These are phyloP conservation scores for Diplolepis rosae DNA, from an alignment of 2,888 invertebrate species.

Conservation along the genomic window DNA sequence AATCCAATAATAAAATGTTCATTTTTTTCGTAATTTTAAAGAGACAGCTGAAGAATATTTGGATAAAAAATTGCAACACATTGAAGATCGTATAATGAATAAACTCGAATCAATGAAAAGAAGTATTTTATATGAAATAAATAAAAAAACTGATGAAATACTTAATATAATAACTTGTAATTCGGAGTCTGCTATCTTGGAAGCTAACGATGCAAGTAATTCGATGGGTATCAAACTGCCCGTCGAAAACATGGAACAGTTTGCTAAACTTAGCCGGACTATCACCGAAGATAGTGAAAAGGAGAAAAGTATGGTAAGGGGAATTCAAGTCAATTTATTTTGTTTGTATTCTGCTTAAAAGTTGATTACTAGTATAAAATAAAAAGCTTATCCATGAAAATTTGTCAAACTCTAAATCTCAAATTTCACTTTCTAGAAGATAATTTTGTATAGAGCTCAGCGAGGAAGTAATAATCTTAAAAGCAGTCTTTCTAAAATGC, in stretches of 20 bases:
- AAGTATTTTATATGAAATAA: background rate
- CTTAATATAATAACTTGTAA: background rate
- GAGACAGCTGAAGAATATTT: constrained; percentile 1
- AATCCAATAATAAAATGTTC: background rate
- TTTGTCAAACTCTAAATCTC: background rate
- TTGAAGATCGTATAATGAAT: background rate
- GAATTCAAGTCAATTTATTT: background rate
- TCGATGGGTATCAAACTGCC: background rate
- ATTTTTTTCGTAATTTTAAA: background rate
- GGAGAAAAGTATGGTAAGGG: constrained; percentile 8
- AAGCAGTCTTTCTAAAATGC: constrained; percentile 9
- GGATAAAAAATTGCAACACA: background rate
- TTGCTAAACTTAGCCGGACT: background rate
- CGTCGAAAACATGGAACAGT: background rate
- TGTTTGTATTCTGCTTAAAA: background rate
- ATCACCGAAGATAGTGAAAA: background rate
- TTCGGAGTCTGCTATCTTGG: background rate
- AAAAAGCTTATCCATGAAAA: no score
- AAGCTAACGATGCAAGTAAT: background rate
- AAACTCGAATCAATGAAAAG: background rate
- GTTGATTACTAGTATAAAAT: background rate
- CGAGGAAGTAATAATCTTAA: constrained; percentile 2
- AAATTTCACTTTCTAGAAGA: background rate
- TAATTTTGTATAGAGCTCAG: constrained; percentile 10
- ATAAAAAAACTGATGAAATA: constrained; percentile 6